Evolutionary conservation across 2,113 vertebrate species (phyloP).

Genomic region (Mormyrus lacerda): DNA sequence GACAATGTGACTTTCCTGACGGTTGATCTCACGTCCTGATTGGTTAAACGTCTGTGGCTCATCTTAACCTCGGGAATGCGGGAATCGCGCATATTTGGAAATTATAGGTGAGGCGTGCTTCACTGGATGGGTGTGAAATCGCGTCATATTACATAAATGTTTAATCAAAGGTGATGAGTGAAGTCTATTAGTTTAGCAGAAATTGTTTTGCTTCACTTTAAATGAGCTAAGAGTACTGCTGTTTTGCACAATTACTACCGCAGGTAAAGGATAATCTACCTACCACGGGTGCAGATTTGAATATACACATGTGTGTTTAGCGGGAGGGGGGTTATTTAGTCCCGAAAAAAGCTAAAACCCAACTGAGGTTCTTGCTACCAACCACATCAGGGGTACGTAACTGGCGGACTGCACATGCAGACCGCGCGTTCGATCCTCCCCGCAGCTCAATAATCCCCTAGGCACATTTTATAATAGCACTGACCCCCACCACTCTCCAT

Average conservation of each 20-base stretch:
- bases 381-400: neutral
- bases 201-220: neutral
- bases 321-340: neutral
- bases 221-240: neutral
- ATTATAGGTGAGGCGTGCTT: neutral
- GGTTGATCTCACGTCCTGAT: no score
- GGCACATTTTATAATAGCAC: neutral
- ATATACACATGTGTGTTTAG: neutral
- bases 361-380: neutral
- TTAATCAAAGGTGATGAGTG: neutral
- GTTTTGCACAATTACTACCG: neutral
- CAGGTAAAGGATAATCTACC: neutral
- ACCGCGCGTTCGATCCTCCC: neutral
- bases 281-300: neutral
- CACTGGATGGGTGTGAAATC: neutral
- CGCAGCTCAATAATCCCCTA: neutral
- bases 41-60: no score
- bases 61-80: neutral
- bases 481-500: neutral
- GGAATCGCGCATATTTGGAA: neutral
- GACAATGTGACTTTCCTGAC: neutral
- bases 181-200: neutral
- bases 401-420: neutral
- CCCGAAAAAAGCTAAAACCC: neutral
- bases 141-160: neutral